phyloP scores from a whole-genome alignment of 2,797 vertebrate species.

The Brachymystax lenok region DNA sequence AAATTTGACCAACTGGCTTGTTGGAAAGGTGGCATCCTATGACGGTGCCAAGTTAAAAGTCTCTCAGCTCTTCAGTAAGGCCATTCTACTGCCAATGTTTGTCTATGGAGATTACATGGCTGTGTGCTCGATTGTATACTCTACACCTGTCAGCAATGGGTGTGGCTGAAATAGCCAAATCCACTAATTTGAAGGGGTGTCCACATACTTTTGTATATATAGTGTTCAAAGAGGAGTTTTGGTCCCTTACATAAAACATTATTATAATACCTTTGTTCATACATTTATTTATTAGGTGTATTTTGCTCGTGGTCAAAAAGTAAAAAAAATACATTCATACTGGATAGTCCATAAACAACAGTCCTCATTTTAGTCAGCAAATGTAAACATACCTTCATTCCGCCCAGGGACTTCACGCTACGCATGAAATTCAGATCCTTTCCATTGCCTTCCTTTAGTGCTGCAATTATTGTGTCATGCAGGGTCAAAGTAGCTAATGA shows the following conservation, averaged over 20 bases:
- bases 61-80: too few species aligned
- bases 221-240: background rate
- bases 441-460: conserved; percentile 18
- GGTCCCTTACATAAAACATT: background rate
- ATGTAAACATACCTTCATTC: conserved; percentile 3
- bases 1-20: too few species aligned
- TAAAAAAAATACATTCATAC: background rate
- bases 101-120: too few species aligned
- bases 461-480: conserved; percentile 32
- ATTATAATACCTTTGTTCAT: background rate
- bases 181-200: too few species aligned
- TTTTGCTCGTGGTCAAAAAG: background rate
- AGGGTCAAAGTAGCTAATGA: conserved; percentile 44
- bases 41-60: too few species aligned
- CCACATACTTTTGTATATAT: too few species aligned
- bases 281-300: background rate
- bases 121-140: too few species aligned
- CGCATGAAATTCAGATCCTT: conserved; percentile 14
- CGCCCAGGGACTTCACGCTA: background rate
- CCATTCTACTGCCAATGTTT: too few species aligned
- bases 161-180: too few species aligned
- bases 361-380: background rate
- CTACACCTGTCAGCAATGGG: too few species aligned
- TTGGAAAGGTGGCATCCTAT: too few species aligned
- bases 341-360: background rate